These are phyloP conservation scores for Bombus sylvicola DNA, from an alignment of 1,140 invertebrate species.

Conservation along the genomic window DNA sequence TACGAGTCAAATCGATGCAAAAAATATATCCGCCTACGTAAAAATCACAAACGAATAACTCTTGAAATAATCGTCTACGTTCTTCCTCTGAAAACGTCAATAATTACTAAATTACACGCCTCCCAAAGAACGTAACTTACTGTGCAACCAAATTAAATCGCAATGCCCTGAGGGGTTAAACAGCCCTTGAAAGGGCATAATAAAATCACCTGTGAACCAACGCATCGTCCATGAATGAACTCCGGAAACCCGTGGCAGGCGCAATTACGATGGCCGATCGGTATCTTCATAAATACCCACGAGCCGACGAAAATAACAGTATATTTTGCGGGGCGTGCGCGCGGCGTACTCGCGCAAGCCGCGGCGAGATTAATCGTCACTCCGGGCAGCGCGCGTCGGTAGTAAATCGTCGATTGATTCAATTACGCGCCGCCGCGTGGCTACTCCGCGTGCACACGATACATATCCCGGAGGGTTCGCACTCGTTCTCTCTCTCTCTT, in stretches of 20 bases:
- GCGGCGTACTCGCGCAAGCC: neutral
- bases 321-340: conserved; percentile 31
- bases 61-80: neutral
- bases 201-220: neutral
- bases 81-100: neutral
- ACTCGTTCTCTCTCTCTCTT: neutral
- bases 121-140: neutral
- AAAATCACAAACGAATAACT: neutral
- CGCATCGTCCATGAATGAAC: neutral
- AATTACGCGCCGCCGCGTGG: conserved; percentile 44
- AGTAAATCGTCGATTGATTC: conserved; percentile 61
- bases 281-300: conserved; percentile 40
- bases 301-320: conserved; percentile 46
- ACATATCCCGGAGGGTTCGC: conserved; percentile 32
- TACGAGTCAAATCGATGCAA: too few species aligned
- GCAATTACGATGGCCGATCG: conserved; percentile 16
- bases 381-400: conserved; percentile 38
- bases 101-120: neutral
- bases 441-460: conserved; percentile 31
- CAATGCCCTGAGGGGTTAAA: neutral
- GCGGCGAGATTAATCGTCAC: conserved; percentile 50
- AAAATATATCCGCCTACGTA: too few species aligned
- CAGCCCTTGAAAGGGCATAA: neutral
- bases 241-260: neutral
- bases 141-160: neutral